Evolutionary conservation across 2,888 invertebrate genomes (phyloP), one percentile per base, ranked within the genome.

Genomic region (Drosophila fulvimacula): DNA sequence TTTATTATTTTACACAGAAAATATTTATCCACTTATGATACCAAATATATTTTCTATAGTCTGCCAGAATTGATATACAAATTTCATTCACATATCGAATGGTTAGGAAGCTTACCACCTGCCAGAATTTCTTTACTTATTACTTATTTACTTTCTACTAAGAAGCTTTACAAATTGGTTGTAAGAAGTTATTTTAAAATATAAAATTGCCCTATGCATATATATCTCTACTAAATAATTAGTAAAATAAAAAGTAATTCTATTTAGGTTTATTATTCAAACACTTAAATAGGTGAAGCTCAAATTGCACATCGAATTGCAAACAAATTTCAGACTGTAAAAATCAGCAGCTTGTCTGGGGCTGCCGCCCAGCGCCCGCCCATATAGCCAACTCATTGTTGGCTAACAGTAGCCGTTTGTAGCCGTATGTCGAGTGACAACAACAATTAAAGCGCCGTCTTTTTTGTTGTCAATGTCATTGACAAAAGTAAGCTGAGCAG

Each of bases 401-500:
- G 58, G 24, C 51, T 48, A 49, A 64, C 77, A 69, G 76, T 66
- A 72, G 76, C 65, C 69, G 62, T 61, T 51, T 51, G 48, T 32
- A 36, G 11, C 52, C 36, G 60, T 39, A 48, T 70, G 62, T 59
- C 70, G 17, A 66, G 48, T 60, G 61, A 59, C 64, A 56, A 69
- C 38, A 59, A 60, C 62, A 77, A 73, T 73, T 70, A 77, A 64
- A 48, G 11, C 52, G 49, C 38, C 53, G 55, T 59, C 44, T 63
- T 32, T 59, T 52, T 55, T 71, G 48, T 58, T 69, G 79, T 51
- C 86, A 86, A 74, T 83, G 84, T 49, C 84, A 85, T 76, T 73
- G 76, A 67, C 65, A 76, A 19, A 59, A 15, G 52, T 27, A 52
- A 38, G 38, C 42, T 32, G 21, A 53, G 48, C 36, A 32, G 56